Base-by-base conservation (phyloP, 30 jellyfish, hydroid and myxozoan species). In the Hydractinia symbiolongicarpus region DNA sequence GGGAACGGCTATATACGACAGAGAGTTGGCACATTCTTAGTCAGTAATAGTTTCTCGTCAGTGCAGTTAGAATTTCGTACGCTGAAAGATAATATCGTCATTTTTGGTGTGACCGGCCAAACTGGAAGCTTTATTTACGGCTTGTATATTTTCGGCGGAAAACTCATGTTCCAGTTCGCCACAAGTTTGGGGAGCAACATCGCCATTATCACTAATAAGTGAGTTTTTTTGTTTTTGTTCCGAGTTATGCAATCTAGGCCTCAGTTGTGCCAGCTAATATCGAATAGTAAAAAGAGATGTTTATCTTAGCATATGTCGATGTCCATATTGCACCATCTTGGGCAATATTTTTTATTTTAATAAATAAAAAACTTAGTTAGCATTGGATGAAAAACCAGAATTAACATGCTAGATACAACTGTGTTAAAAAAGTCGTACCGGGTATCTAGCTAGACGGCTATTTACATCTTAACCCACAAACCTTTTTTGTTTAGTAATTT, bases 1-100 rank as follows among this genome's bases (percentile, higher is more conserved):
- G 99, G 99, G n/a, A 88, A 85, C 77, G 99, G 99, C 15, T 88
- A 79, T 67, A 40, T 94, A 6, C 90, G 86, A 8, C 96, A 81
- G 21, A 66, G 85, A 2, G 77, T 84, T 51, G 99, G 99, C 17
- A 82, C 77, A 30, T 88, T 94, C 67, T 72, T 75, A 67, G 86
- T 86, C 11, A 64, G 82, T 54, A 73, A 86, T 4, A 89, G 72
- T 9, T 91, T 74, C 40, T 94, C 99, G 4, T 86, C 84, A 15
- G 66, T 84, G 11, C 84, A 77, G 73, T 8, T 94, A 9, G 99
- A 94, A 70, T 88, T 94, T 62, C 96, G 99, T 6, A 88, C 96
- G 5, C 89, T 94, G 57, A 79, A 77, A 55, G 91, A 82, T 66
- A 88, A 94, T 69, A 81, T 84, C 30, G 95, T 94, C 14, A 81